Evolutionary conservation across 2,888 invertebrate species (phyloP).

Genomic region (Chrysina gloriosa): DNA sequence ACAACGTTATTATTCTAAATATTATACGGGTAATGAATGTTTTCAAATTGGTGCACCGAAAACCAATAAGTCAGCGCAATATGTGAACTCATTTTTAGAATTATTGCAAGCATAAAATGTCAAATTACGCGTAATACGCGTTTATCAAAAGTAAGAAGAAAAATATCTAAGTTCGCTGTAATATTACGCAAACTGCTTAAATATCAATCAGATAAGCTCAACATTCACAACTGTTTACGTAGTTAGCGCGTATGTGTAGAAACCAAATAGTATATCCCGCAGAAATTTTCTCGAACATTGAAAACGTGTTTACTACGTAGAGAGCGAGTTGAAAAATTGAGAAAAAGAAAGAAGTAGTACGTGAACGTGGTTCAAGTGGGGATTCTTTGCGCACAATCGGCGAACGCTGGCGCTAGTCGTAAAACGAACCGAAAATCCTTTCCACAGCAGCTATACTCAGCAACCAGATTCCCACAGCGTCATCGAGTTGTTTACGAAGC

Average conservation of each 20-base stretch:
- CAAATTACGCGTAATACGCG: not conserved
- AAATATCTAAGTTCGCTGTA: not conserved
- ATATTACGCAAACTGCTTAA: constrained; percentile 15
- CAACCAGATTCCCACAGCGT: constrained; percentile 42
- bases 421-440: constrained; percentile 37
- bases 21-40: too few species aligned
- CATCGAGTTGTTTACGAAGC: constrained; percentile 46
- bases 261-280: not conserved
- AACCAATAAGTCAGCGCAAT: too few species aligned
- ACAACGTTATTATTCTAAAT: too few species aligned
- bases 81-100: too few species aligned
- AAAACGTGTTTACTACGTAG: constrained; percentile 32
- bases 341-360: constrained; percentile 24
- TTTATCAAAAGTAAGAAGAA: not conserved
- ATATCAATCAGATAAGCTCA: constrained; percentile 26
- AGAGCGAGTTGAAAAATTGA: constrained; percentile 21
- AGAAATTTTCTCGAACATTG: constrained; percentile 31
- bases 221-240: constrained; percentile 29
- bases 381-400: constrained; percentile 34
- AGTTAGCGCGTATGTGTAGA: not conserved
- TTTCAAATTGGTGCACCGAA: too few species aligned
- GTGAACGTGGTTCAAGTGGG: constrained; percentile 16
- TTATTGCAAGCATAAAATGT: too few species aligned
- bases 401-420: constrained; percentile 34
- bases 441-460: constrained; percentile 15